Percentiles rank a stretch among this genome's conserved stretches.
These are phyloP conservation scores for Oostethus manadensis DNA, from an alignment of 2,113 vertebrate species.

Conservation along the genomic window DNA sequence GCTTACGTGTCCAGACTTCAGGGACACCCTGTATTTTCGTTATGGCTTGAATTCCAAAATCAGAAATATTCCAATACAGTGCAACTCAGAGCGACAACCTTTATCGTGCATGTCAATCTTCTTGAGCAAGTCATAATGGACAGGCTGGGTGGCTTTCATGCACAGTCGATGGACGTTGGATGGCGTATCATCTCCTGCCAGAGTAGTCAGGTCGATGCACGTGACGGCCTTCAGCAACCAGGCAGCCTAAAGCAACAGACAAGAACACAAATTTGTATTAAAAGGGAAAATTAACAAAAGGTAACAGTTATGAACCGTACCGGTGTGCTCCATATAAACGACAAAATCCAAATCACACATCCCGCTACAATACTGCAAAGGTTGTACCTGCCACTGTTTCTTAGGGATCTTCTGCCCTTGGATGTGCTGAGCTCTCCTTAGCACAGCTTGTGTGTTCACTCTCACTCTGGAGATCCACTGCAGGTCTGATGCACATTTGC, in stretches of 20 bases:
- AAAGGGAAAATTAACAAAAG: too few relatives aligned
- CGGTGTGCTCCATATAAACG: background rate
- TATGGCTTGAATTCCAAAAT: too few relatives aligned
- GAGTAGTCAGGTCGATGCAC: slow-evolving; percentile 91
- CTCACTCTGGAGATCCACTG: slow-evolving; percentile 79
- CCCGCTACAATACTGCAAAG: too few relatives aligned
- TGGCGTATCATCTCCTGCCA: slow-evolving; percentile 86
- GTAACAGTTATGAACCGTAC: too few relatives aligned
- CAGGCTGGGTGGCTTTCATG: slow-evolving; percentile 85
- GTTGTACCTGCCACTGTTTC: slow-evolving; percentile 86
- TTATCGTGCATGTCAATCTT: slow-evolving; percentile 82
- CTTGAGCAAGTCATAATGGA: slow-evolving; percentile 80
- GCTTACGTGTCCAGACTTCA: too few relatives aligned
- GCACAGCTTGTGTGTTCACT: slow-evolving; percentile 87
- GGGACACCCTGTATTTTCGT: too few relatives aligned
- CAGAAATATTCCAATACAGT: background rate
- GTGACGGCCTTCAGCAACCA: slow-evolving; percentile 91
- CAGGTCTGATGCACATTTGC: slow-evolving; percentile 70
- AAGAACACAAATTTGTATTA: background rate
- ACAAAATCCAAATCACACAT: background rate
- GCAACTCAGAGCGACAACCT: slow-evolving; percentile 63
- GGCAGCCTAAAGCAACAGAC: slow-evolving; percentile 71
- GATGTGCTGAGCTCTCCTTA: slow-evolving; percentile 81
- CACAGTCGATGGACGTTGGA: slow-evolving; percentile 88
- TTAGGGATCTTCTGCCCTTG: slow-evolving; percentile 76